phyloP scores from a whole-genome alignment of 2,888 invertebrate species.

The Erannis defoliaria region DNA sequence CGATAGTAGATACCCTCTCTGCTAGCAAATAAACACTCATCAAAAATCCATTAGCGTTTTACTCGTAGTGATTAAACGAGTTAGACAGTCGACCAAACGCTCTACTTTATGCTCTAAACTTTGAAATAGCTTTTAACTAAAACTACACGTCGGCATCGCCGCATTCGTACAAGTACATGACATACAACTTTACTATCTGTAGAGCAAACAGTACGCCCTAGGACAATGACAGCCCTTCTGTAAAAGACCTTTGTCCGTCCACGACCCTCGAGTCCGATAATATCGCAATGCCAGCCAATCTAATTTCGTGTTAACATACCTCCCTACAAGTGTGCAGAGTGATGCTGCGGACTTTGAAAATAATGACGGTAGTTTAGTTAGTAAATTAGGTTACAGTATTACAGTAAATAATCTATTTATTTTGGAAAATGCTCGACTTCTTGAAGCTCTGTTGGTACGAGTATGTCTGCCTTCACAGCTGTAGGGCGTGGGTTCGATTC shows the following conservation, averaged over 20 bases:
- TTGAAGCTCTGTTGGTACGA: too few relatives aligned
- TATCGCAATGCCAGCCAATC: conserved; percentile 52
- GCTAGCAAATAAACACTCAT: conserved; percentile 22
- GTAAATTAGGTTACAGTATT: background rate
- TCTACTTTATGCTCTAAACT: conserved; percentile 19
- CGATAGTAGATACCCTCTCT: background rate
- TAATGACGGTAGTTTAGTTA: conserved; percentile 8
- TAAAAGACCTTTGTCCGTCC: conserved; percentile 51
- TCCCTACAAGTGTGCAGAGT: conserved; percentile 34
- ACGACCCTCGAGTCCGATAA: conserved; percentile 55
- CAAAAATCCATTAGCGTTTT: conserved; percentile 26
- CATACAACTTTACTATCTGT: conserved; percentile 30
- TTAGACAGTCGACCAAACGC: conserved; percentile 1
- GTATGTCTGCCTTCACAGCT: too few relatives aligned
- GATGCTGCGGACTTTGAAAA: conserved; percentile 11
- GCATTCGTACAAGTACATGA: conserved; percentile 2
- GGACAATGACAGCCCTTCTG: conserved; percentile 55
- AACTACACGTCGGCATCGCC: conserved; percentile 21
- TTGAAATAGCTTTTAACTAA: conserved; percentile 31
- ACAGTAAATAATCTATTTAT: background rate
- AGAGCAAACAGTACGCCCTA: conserved; percentile 41
- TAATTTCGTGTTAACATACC: conserved; percentile 53
- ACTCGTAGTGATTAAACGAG: conserved; percentile 15
- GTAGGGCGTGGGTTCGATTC: too few relatives aligned
- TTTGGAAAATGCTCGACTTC: too few relatives aligned